phyloP scores from a whole-genome alignment of 2,888 invertebrate species.

The Rotaria magnacalcarata region DNA sequence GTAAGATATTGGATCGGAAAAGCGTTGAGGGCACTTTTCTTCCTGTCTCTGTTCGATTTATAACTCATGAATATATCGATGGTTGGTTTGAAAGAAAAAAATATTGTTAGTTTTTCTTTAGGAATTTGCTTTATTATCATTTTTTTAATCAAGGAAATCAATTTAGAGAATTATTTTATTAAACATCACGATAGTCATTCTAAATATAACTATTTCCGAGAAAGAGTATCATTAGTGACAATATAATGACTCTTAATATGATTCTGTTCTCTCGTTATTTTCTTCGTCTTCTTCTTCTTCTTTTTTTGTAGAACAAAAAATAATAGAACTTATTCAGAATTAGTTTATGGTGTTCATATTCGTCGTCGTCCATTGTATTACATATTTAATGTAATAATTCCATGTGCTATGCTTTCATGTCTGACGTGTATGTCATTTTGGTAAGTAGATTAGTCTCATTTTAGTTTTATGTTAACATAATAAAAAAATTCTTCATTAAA shows the following conservation, averaged over 20 bases:
- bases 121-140: too few species aligned
- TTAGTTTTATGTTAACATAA: neutral
- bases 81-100: too few species aligned
- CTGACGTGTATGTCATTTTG: conserved; percentile 64
- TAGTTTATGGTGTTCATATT: conserved; percentile 50
- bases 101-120: too few species aligned
- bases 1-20: too few species aligned
- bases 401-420: conserved; percentile 67
- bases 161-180: too few species aligned
- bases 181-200: too few species aligned
- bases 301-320: conserved; percentile 23
- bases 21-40: too few species aligned
- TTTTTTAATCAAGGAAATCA: too few species aligned
- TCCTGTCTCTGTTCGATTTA: too few species aligned
- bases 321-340: conserved; percentile 3
- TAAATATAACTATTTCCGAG: neutral
- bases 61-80: too few species aligned
- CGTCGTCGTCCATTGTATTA: conserved; percentile 58
- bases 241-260: too few species aligned
- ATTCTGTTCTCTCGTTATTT: too few species aligned
- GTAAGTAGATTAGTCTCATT: conserved; percentile 43
- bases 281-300: neutral
- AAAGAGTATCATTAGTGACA: neutral
- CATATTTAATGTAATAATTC: conserved; percentile 65
- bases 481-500: neutral